Evolutionary conservation across 2,797 vertebrate species (phyloP), one percentile per base, ranked within the genome.

Genomic region (Centropyge bicolor): DNA sequence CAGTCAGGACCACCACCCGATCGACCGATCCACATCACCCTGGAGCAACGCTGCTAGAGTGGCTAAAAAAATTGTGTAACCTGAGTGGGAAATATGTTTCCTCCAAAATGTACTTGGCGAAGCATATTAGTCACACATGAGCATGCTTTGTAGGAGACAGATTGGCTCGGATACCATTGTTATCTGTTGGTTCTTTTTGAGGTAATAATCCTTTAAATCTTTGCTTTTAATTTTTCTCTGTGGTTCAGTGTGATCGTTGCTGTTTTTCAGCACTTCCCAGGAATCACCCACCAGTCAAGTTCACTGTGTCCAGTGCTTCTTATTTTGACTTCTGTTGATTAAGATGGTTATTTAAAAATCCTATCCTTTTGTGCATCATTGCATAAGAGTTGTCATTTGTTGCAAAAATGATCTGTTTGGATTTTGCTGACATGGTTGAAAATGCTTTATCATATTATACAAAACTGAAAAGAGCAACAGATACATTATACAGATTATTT

Each of bases 221-320:
- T 49, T 40, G 3, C 17, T 54, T 61, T 63, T 46, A 43, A 63
- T 73, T 63, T 22, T 31, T 65, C 51, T 56, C 51, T 38, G 14
- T n/a, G 43, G 16, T 38, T 48, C 70, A 54, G 35, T 38, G 43
- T 8, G n/a, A n/a, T n/a, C 17, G 52, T 7, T 43, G 24, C 11
- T 8, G 48, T 46, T 35, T 66, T 43, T 49, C 3, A 19, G 8
- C 54, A 24, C 19, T 11, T 48, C 40, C 1, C 54, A 51, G 52
- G 2, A 56, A 38, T 38, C 40, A 38, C 24, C 16, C 27, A 27
- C 3, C 54, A 35, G 52, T 48, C 16, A 38, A 27, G 11, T 52
- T 10, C 6, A 68, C 4, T 17, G 2, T n/a, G 16, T 27, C 19
- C 19, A 60, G 9, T 12, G 19, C 36, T 70, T 41, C 1, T 40